Conservation (phyloP, 2,888 invertebrate genomes). For the Limnephilus rhombicus region DNA sequence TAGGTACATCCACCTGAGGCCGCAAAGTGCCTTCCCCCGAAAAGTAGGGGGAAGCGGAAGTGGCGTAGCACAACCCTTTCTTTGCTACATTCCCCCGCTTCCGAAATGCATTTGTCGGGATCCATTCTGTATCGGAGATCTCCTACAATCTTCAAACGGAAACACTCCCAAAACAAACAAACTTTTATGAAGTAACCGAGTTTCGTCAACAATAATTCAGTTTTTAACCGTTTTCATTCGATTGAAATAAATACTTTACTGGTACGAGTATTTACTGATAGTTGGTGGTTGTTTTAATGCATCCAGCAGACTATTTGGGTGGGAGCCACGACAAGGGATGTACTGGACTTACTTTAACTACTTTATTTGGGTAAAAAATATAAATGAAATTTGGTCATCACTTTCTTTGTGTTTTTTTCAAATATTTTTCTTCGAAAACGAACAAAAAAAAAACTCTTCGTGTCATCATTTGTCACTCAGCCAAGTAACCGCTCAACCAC, state of each 20-base stretch:
- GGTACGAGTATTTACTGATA: too few relatives aligned
- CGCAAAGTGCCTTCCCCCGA: not conserved
- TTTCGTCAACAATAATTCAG: not conserved
- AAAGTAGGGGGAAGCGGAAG: not conserved
- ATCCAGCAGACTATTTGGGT: too few relatives aligned
- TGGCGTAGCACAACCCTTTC: not conserved
- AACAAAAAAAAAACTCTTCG: too few relatives aligned
- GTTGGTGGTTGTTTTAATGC: too few relatives aligned
- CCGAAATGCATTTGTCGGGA: not conserved
- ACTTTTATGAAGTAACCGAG: not conserved
- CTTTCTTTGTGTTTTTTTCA: too few relatives aligned
- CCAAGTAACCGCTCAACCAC: too few relatives aligned
- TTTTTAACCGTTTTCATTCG: not conserved
- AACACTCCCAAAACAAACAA: not conserved
- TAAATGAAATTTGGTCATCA: too few relatives aligned
- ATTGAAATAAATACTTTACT: not conserved
- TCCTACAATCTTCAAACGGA: not conserved
- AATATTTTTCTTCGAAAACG: too few relatives aligned
- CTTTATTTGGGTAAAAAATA: too few relatives aligned
- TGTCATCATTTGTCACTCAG: too few relatives aligned
- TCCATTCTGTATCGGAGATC: slow-evolving; percentile 1
- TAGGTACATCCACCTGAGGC: not conserved
- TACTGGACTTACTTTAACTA: too few relatives aligned
- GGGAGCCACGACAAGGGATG: too few relatives aligned
- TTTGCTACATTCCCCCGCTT: not conserved